phyloP scores from a whole-genome alignment of 2,113 vertebrate genomes.

The Grammomys surdaster region DNA sequence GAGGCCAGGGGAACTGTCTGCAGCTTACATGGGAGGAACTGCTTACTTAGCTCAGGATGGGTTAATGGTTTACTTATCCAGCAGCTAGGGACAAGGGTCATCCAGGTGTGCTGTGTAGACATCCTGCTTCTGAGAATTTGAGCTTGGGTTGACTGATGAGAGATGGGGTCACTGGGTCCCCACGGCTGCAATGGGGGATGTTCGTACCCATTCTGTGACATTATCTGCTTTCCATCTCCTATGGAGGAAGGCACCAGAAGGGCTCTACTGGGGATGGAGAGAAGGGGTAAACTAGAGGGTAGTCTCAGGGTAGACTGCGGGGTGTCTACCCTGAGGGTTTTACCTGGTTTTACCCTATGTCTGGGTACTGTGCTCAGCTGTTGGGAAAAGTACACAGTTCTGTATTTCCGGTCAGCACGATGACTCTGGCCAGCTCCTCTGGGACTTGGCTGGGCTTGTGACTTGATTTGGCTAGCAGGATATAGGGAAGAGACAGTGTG shows the following conservation, averaged over 20 bases:
- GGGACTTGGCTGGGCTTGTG: not conserved
- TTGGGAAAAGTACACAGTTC: not conserved
- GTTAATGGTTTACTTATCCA: not conserved
- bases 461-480: not conserved
- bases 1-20: not conserved
- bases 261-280: not conserved
- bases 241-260: not conserved
- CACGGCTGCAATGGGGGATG: rapidly evolving
- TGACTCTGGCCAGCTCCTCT: not conserved
- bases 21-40: not conserved
- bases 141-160: not conserved
- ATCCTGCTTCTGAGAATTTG: not conserved
- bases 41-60: rapidly evolving
- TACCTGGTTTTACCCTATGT: not conserved
- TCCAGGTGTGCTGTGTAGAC: not conserved
- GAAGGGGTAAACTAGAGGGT: not conserved
- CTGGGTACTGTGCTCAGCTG: too few relatives aligned
- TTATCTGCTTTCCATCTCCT: not conserved
- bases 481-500: not conserved
- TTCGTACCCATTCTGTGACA: not conserved
- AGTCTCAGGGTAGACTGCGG: not conserved
- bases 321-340: too few relatives aligned
- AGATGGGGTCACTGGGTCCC: rapidly evolving
- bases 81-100: not conserved
- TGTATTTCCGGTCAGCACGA: not conserved